Evolutionary conservation across 2,113 vertebrate species (phyloP).

Genomic region (Peromyscus polionotus): DNA sequence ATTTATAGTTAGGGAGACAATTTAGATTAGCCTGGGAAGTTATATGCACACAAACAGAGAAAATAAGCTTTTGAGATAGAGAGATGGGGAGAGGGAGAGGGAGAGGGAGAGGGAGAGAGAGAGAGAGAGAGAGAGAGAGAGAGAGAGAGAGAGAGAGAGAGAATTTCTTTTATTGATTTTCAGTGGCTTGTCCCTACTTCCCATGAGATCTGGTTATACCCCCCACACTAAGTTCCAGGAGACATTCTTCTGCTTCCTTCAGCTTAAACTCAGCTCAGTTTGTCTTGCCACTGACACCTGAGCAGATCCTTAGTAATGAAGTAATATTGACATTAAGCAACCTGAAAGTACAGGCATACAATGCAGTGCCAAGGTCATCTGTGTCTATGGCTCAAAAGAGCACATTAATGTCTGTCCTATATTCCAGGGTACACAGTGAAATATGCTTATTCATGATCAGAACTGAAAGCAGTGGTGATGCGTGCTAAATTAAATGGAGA

Average conservation of each 20-base stretch:
- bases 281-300: background rate
- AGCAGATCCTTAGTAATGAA: background rate
- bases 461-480: background rate
- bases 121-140: background rate
- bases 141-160: background rate
- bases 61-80: background rate
- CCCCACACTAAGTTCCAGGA: background rate
- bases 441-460: conserved; percentile 26
- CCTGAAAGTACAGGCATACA: background rate
- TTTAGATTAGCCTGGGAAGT: background rate
- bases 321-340: background rate
- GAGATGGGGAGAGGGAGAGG: too few relatives aligned
- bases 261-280: background rate
- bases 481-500: background rate
- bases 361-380: background rate
- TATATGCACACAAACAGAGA: background rate
- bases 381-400: background rate
- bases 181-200: background rate
- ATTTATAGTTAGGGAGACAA: background rate
- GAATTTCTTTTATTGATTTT: background rate
- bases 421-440: background rate
- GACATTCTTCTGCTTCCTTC: background rate
- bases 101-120: background rate
- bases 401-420: background rate
- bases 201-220: background rate